Evolutionary conservation across 2,888 invertebrate species (phyloP).

Genomic region (Prosopocoilus inquinatus): DNA sequence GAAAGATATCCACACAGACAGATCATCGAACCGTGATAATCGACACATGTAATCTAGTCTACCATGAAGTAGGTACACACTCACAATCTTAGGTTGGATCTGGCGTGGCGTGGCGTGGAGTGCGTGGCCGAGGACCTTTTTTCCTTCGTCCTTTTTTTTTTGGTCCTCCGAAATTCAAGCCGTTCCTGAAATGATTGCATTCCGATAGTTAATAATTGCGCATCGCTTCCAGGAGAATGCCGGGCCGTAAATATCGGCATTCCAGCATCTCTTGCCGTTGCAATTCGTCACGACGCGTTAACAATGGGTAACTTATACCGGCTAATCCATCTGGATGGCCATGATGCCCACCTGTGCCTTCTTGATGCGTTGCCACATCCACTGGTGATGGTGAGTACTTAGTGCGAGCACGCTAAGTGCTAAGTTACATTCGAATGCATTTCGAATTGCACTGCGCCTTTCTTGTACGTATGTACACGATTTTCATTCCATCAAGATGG

Average conservation of each 20-base stretch:
- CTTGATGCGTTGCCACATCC: neutral
- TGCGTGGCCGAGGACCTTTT: neutral
- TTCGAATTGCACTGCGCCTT: no score
- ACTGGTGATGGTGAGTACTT: no score
- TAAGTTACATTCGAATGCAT: no score
- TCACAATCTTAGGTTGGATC: slow-evolving; percentile 1
- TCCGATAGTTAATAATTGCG: neutral
- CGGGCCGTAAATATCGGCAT: slow-evolving; percentile 18
- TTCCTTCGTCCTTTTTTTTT: no score
- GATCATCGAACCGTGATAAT: slow-evolving; percentile 39
- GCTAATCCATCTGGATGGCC: slow-evolving; percentile 7
- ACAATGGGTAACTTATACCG: slow-evolving; percentile 16
- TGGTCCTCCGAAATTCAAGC: no score
- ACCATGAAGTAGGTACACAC: slow-evolving; percentile 28
- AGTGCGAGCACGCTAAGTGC: no score
- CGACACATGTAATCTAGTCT: slow-evolving; percentile 44
- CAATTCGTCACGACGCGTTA: slow-evolving; percentile 29
- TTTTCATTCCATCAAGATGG: no score
- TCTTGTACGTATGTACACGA: no score
- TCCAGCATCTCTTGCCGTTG: slow-evolving; percentile 22
- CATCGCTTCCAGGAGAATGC: neutral
- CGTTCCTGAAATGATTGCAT: no score
- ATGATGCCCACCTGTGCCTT: slow-evolving; percentile 3
- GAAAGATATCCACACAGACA: slow-evolving; percentile 34
- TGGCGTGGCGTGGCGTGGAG: neutral